These are phyloP conservation scores for Sebastiscus tertius DNA, from an alignment of 2,797 vertebrate species.

Conservation along the genomic window DNA sequence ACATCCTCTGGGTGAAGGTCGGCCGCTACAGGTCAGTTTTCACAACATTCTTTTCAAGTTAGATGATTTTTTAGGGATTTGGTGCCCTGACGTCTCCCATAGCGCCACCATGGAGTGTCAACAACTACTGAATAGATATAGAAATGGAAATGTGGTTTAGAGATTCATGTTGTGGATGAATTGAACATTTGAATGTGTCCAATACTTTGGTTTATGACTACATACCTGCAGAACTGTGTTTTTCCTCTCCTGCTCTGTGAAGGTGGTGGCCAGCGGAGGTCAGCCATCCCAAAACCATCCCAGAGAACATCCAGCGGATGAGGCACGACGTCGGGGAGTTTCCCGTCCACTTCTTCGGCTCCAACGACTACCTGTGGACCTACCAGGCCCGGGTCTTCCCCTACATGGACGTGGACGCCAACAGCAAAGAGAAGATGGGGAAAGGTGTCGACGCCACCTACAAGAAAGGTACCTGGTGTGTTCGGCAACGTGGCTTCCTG, in stretches of 20 bases:
- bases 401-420: constrained; percentile 98
- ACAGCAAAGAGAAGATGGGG: constrained; percentile 97
- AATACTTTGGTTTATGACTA: neutral
- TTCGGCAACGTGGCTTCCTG: neutral
- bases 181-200: neutral
- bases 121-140: neutral
- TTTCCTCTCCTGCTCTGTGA: neutral
- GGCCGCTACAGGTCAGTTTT: constrained; percentile 93
- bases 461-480: constrained; percentile 89
- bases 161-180: neutral
- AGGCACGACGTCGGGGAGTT: constrained; percentile 96
- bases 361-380: constrained; percentile 98
- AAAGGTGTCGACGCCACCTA: constrained; percentile 95
- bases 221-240: neutral
- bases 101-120: neutral
- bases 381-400: constrained; percentile 98
- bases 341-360: constrained; percentile 97
- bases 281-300: constrained; percentile 93
- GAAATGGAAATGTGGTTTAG: too few relatives aligned
- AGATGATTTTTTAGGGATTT: neutral
- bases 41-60: neutral
- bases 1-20: constrained; percentile 98
- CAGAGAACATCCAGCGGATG: constrained; percentile 96
- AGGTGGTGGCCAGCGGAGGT: constrained; percentile 99
- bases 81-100: neutral